Percentiles rank a stretch among this genome's conserved stretches.
These are phyloP conservation scores for Andrena fulva DNA, from an alignment of 2,888 invertebrate species.

Conservation along the genomic window DNA sequence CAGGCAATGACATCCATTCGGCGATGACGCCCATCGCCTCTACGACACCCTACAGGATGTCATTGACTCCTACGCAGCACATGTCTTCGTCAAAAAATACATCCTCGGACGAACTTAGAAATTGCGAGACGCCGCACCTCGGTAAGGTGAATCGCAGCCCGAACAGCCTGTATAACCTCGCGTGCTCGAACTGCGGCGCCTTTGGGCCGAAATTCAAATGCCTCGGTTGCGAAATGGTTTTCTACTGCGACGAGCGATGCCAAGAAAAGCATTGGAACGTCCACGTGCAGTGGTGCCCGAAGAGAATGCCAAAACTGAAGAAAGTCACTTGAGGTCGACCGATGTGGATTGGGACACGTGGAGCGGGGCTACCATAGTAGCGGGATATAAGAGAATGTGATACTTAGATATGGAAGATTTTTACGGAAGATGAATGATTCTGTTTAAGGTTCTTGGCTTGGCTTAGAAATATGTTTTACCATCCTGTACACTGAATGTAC, in stretches of 20 bases:
- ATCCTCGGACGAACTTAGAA: constrained; percentile 52
- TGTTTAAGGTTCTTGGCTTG: too few relatives aligned
- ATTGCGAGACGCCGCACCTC: constrained; percentile 75
- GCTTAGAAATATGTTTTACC: constrained; percentile 1
- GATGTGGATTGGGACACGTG: not conserved
- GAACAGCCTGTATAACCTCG: constrained; percentile 62
- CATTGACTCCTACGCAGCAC: constrained; percentile 1
- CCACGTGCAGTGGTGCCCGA: constrained; percentile 79
- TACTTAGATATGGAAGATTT: not conserved
- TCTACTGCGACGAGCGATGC: constrained; percentile 80
- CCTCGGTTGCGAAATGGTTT: constrained; percentile 79
- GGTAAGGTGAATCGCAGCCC: constrained; percentile 73
- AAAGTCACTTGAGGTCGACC: constrained; percentile 69
- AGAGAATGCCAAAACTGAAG: constrained; percentile 81
- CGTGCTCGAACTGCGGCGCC: constrained; percentile 78
- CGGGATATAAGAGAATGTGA: not conserved
- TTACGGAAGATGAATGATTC: too few relatives aligned
- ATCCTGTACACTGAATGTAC: constrained; percentile 9
- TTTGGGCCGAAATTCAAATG: constrained; percentile 78
- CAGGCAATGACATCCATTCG: constrained; percentile 12
- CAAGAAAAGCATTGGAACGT: constrained; percentile 80
- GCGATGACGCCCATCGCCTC: constrained; percentile 13
- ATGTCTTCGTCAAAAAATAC: constrained; percentile 15
- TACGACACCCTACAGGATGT: constrained; percentile 18
- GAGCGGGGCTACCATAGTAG: not conserved